Base-by-base conservation (phyloP, 2,113 vertebrate species). In the Pomatostomus ruficeps region DNA sequence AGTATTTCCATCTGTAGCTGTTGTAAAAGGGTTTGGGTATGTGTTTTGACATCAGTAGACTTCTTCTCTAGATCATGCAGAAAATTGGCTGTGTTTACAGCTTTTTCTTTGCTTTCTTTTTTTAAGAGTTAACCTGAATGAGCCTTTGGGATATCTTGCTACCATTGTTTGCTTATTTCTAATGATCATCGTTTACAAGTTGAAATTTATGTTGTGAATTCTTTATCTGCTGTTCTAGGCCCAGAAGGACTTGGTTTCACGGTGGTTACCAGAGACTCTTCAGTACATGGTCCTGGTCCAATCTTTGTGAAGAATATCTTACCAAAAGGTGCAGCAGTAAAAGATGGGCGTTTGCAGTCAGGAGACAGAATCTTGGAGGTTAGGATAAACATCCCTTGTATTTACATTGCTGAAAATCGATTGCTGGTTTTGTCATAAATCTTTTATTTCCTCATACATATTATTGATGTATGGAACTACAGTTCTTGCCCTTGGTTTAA, bases 241-340 rank as follows among this genome's bases (percentile, higher is more conserved):
- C 96, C 98, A 15, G 99, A 99, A 95, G 99, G 99, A 65, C 98
- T 99, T 85, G 99, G 99, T 52, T 99, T 99, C 94, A 99, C 99
- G 7, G 99, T 99, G 14, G 99, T 99, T 83, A 99, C 99, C 83
- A 99, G 99, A 97, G 99, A 99, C 81, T 99, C 99, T 63, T 98
- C 99, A 43, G 97, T 99, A 17, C 99, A 99, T 4, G 99, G 98
- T 26, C 99, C 98, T 6, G 99, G 99, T 46, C 99, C 99, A 2
- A 99, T 99, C 96, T 98, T 99, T 40, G 99, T 99, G 77, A 99
- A 99, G 96, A 99, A 99, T 95, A 99, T 99, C 97, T 98, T 99
- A 36, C 98, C 99, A 28, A 98, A 99, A 59, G 99, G 99, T 93
- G 99, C 99, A 65, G 99, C 99, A 57, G 96, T 99, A 84, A 99